A percentile compares a stretch with the other conserved stretches of the same genome.
Evolutionary conservation across 2,797 vertebrate species (phyloP).

Genomic region (Chelidonichthys spinosus): DNA sequence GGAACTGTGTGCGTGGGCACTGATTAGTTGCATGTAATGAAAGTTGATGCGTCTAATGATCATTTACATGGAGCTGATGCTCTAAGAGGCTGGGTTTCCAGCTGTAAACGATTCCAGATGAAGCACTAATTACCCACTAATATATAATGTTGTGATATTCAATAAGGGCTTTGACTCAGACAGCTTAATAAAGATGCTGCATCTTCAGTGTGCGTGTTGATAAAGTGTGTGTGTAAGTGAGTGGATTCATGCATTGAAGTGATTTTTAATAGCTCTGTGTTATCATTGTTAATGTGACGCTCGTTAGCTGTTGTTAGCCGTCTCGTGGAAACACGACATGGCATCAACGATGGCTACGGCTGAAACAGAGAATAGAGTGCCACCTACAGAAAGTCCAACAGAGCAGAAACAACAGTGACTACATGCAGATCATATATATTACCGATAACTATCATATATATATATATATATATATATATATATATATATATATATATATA

Average conservation of each 20-base stretch:
- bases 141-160: background rate
- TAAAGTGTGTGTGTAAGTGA: background rate
- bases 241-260: background rate
- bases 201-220: background rate
- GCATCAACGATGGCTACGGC: background rate
- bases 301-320: background rate
- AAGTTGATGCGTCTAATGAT: slow-evolving; percentile 16
- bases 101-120: slow-evolving; percentile 14
- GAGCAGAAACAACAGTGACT: background rate
- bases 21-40: slow-evolving; percentile 17
- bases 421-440: no score
- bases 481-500: background rate
- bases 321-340: background rate
- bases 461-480: no score
- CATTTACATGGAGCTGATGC: background rate
- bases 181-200: background rate
- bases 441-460: no score
- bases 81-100: slow-evolving; percentile 7
- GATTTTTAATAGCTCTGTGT: background rate
- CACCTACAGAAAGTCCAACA: background rate
- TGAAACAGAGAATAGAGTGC: background rate
- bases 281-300: background rate
- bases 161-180: background rate
- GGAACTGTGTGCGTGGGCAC: background rate
- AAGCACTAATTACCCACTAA: slow-evolving; percentile 4